A percentile compares a stretch with the other conserved stretches of the same genome.
Conservation (phyloP, 2,797 vertebrate species). For the Argya squamiceps region DNA sequence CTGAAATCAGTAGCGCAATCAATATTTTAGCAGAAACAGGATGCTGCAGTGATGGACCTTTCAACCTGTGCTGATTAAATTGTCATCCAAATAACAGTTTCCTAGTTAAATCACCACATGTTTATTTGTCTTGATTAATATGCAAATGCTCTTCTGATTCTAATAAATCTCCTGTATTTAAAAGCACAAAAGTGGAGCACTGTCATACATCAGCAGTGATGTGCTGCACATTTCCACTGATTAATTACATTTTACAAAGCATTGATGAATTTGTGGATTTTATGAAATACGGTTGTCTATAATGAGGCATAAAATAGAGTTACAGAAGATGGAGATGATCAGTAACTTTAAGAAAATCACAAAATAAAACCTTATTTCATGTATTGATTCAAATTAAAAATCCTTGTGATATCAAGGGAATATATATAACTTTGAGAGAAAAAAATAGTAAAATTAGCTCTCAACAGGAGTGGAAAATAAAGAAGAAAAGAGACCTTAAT, state of each 20-base stretch:
- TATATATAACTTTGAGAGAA: neutral
- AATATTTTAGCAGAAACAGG: constrained; percentile 78
- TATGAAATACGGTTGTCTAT: neutral
- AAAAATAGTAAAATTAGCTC: neutral
- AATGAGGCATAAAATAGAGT: neutral
- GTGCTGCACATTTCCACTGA: constrained; percentile 27
- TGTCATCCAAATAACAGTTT: constrained; percentile 72
- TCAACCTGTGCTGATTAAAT: constrained; percentile 77
- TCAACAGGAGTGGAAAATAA: neutral
- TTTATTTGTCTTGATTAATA: constrained; percentile 80
- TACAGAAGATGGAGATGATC: neutral
- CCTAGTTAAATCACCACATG: constrained; percentile 69
- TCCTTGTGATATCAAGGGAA: neutral
- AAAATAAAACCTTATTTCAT: neutral
- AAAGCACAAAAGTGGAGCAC: constrained; percentile 29
- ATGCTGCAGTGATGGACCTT: constrained; percentile 73
- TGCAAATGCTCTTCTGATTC: constrained; percentile 70
- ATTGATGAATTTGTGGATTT: constrained; percentile 1
- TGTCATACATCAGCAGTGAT: constrained; percentile 27
- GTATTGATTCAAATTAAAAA: neutral
- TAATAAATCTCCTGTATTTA: constrained; percentile 55
- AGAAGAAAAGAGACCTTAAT: neutral
- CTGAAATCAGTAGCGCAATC: constrained; percentile 76
- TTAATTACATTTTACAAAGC: constrained; percentile 27
- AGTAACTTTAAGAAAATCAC: neutral